Conservation (phyloP, 2,797 vertebrate species). For the Parambassis ranga region DNA sequence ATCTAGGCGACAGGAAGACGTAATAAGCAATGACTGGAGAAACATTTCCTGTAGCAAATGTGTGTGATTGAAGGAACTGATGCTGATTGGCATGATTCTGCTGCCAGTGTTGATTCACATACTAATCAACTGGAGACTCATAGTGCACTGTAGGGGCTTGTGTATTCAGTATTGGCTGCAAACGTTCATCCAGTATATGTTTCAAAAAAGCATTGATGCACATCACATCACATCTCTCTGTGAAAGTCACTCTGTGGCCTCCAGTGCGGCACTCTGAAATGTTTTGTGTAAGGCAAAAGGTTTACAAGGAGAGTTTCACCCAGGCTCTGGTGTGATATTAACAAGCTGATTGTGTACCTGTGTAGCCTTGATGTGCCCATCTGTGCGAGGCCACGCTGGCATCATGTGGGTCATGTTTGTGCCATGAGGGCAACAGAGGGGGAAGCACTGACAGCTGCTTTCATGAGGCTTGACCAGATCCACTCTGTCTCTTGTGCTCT, state of each 20-base stretch:
- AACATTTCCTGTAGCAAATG: background rate
- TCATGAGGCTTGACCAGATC: background rate
- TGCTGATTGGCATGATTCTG: background rate
- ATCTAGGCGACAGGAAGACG: background rate
- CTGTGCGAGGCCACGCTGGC: slow-evolving; percentile 5
- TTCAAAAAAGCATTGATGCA: background rate
- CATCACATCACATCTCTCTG: too few species aligned
- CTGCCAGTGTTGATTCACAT: background rate
- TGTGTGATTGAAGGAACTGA: background rate
- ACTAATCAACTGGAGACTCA: background rate
- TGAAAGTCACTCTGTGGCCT: too few species aligned
- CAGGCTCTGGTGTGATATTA: background rate
- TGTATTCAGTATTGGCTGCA: background rate
- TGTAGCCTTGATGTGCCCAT: slow-evolving; percentile 21
- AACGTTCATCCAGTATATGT: background rate
- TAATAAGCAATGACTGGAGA: background rate
- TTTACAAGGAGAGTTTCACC: background rate
- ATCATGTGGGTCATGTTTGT: slow-evolving; percentile 18
- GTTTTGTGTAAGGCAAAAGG: background rate
- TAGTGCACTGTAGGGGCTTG: background rate
- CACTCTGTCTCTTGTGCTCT: background rate
- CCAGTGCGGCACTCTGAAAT: too few species aligned
- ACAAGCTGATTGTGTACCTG: background rate
- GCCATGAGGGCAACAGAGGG: slow-evolving; percentile 23
- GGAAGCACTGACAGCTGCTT: slow-evolving; percentile 26